Percentiles rank a stretch among this genome's conserved stretches.
These are phyloP conservation scores for Psittacus erithacus DNA, from an alignment of 2,113 vertebrate genomes.

Conservation along the genomic window DNA sequence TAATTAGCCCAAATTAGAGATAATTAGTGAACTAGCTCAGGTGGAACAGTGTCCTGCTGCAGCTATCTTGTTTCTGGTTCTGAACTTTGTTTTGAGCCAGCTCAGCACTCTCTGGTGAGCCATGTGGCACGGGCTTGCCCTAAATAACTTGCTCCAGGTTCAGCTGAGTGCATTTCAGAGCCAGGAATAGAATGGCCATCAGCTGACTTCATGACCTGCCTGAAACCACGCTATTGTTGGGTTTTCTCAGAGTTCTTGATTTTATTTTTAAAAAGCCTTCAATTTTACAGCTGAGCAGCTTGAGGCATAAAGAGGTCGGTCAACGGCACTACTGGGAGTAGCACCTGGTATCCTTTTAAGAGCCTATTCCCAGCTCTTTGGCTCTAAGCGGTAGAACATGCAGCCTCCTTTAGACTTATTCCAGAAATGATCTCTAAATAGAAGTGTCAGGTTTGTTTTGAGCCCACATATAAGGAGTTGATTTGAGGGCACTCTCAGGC, in stretches of 20 bases:
- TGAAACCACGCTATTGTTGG: constrained; percentile 41
- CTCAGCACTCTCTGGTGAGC: not conserved
- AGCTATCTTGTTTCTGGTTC: not conserved
- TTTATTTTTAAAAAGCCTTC: constrained; percentile 58
- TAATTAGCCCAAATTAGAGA: constrained; percentile 40
- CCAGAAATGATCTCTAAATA: constrained; percentile 61
- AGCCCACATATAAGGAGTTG: constrained; percentile 33
- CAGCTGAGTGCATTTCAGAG: constrained; percentile 3
- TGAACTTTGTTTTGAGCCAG: not conserved
- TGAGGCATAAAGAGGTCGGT: constrained; percentile 22
- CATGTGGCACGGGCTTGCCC: not conserved
- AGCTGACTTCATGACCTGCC: constrained; percentile 39
- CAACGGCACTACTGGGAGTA: constrained; percentile 21
- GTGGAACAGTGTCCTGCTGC: constrained; percentile 18
- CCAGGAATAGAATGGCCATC: constrained; percentile 41
- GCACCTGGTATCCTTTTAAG: constrained; percentile 18
- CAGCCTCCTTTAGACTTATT: constrained; percentile 25
- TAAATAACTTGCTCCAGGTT: constrained; percentile 3
- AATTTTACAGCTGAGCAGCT: constrained; percentile 41
- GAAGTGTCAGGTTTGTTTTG: constrained; percentile 3
- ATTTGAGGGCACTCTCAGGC: constrained; percentile 53
- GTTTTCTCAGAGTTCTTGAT: constrained; percentile 22
- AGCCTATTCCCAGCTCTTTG: constrained; percentile 15
- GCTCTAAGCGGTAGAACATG: not conserved
- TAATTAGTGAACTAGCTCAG: constrained; percentile 29